Evolutionary conservation across 2,113 vertebrate genomes (phyloP), one percentile per base, ranked within the genome.

Genomic region (Conger conger): DNA sequence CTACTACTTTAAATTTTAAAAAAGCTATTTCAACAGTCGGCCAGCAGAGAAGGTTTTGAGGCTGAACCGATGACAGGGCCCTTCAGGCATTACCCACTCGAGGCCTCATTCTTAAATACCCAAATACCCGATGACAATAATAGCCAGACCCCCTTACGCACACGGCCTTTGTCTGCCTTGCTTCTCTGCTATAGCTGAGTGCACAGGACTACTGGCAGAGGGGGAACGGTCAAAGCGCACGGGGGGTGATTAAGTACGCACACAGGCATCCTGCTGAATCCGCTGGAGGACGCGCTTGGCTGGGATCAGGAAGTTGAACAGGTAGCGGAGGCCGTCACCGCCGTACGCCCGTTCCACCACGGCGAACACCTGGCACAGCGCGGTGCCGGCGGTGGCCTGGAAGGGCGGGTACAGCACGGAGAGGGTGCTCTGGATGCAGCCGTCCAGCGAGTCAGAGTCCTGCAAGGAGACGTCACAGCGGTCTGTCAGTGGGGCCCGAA

Each of bases 181-280:
- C 15, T 50, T 50, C 45, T 50, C 45, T 50, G 45, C 45, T 50
- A 50, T 50, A 50, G 45, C 11, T 50, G 45, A 50, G 1, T 13
- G 11, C 45, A 50, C 45, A 50, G 11, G 45, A 50, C 45, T 50
- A 50, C 11, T 50, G 45, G 45, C 15, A 50, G 7, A 50, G 45
- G 0, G 45, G 45, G 45, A 80, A 80, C 40, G 40, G 79, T 80
- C 38, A 50, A 45, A 40, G 45, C n/a, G n/a, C n/a, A n/a, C n/a
- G 20, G 23, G 23, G 18, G 4, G 57, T 23, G 57, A 53, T 53
- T 7, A 53, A 36, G 53, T 89, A 96, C 96, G 97, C 92, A 97
- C 95, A 76, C 92, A 96, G 87, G 95, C 94, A 86, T 96, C 93
- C 86, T 96, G 95, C 90, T 97, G 96, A 82, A 97, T 89, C 57